Base-by-base conservation (phyloP, 2,888 invertebrate species). In the Dermolepida albohirtum region DNA sequence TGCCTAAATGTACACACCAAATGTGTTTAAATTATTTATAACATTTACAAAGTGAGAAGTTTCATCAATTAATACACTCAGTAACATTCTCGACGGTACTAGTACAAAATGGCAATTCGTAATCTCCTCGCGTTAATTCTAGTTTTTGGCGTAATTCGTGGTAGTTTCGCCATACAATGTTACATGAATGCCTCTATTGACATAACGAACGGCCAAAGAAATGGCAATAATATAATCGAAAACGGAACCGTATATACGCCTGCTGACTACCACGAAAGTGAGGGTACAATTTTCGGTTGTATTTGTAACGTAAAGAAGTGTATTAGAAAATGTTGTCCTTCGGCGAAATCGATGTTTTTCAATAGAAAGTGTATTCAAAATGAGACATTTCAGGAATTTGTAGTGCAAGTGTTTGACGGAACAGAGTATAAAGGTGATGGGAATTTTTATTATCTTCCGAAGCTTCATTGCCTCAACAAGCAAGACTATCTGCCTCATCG, bases 281-380 rank as follows among this genome's bases (percentile, higher is more conserved):
- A 49, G 7, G 40, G 12, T 16, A 40, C 11, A 10, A 8, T 51
- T 8, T 34, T 50, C 11, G 63, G 63, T 10, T 63, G 63, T 14
- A 12, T 63, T 7, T 63, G 63, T 14, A 51, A 49, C 17, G 39
- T 51, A n/a, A 49, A 16, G n/a, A 63, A 50, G 5, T 63, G 63
- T 17, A 41, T 63, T 39, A 12, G 50, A 63, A 63, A 63, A 17
- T 63, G 63, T 27, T 63, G 63, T 40, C 10, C 49, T 4, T 10
- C 10, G 2, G 1, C 1, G 55, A 41, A n/a, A 10, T 41, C n/a
- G 14, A 41, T 22, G 5, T 4, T 55, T 8, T 16, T 55, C 22
- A 4, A 17, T 11, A 6, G 22, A 10, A 55, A n/a, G 6, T 55
- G 55, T 40, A 5, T 22, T 7, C 11, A 40, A 22, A 40, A 5